A percentile compares a stretch with the other conserved stretches of the same genome.
phyloP scores from a whole-genome alignment of 2,888 invertebrate genomes.

The Metalampra italica region DNA sequence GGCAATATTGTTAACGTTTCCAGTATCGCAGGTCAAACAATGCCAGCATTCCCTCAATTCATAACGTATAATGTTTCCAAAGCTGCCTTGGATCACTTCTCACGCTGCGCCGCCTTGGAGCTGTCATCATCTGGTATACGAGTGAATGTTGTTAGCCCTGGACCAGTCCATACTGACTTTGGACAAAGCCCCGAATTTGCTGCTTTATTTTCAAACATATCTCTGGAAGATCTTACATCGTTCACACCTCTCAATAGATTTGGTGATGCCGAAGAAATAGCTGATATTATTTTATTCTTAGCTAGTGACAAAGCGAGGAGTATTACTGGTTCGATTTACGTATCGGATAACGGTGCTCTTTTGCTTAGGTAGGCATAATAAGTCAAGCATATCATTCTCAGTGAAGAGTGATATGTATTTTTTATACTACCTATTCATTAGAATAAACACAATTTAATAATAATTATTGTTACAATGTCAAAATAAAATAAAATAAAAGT shows the following conservation, averaged over 20 bases:
- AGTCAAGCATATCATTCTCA: too few relatives aligned
- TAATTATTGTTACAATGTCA: too few relatives aligned
- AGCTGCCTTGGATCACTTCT: slow-evolving; percentile 82
- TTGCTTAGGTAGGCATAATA: too few relatives aligned
- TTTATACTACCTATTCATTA: too few relatives aligned
- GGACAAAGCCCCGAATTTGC: slow-evolving; percentile 30
- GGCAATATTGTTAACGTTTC: slow-evolving; percentile 26
- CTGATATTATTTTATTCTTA: slow-evolving; percentile 22
- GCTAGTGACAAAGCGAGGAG: slow-evolving; percentile 24
- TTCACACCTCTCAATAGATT: slow-evolving; percentile 15
- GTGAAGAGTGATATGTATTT: too few relatives aligned
- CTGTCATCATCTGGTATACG: slow-evolving; percentile 77
- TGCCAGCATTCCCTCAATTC: neutral
- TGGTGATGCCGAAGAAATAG: slow-evolving; percentile 25
- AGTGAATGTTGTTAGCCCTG: slow-evolving; percentile 85
- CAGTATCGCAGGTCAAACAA: slow-evolving; percentile 6
- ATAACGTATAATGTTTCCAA: slow-evolving; percentile 23
- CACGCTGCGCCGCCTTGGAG: slow-evolving; percentile 83
- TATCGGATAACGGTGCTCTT: slow-evolving; percentile 21
- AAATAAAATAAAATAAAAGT: too few relatives aligned
- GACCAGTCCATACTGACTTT: slow-evolving; percentile 73
- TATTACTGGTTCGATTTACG: slow-evolving; percentile 25
- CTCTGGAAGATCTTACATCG: slow-evolving; percentile 2
- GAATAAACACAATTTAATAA: too few relatives aligned
- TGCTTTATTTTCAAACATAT: slow-evolving; percentile 72